Percentiles rank a stretch among this genome's conserved stretches.
Conservation (phyloP, 2,888 invertebrate species). For the Fabriciana adippe region DNA sequence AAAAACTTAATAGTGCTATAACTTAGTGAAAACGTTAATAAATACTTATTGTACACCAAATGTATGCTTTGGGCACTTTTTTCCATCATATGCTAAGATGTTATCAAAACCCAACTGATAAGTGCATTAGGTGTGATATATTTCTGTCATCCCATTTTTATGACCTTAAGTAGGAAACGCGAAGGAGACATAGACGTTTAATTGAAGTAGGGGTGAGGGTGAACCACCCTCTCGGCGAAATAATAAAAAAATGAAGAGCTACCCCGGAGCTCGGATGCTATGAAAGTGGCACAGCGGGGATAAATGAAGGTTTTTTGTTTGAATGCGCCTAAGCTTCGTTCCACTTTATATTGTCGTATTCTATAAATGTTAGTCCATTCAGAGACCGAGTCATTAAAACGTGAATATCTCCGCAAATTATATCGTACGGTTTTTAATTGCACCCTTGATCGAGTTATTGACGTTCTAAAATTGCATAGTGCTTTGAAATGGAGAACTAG, state of each 20-base stretch:
- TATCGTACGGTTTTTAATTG: conserved; percentile 36
- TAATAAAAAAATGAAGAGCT: conserved; percentile 76
- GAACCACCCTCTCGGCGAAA: conserved; percentile 60
- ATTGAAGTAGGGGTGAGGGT: conserved; percentile 72
- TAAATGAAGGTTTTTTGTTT: conserved; percentile 79
- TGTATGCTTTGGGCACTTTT: neutral
- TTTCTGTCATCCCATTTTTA: conserved; percentile 76
- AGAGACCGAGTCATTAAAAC: conserved; percentile 66
- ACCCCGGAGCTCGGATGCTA: conserved; percentile 78
- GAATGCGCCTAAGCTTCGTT: conserved; percentile 77
- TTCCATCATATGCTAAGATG: neutral
- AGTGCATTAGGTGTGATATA: conserved; percentile 68
- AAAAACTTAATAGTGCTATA: too few species aligned
- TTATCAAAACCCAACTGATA: conserved; percentile 49
- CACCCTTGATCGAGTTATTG: conserved; percentile 15
- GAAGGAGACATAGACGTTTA: conserved; percentile 78
- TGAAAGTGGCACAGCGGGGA: conserved; percentile 81
- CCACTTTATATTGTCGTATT: conserved; percentile 78
- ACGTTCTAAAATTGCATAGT: neutral
- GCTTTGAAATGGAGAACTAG: neutral
- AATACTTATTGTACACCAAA: neutral
- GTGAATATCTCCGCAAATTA: conserved; percentile 51
- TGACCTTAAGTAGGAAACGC: conserved; percentile 74
- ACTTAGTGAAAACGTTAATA: too few species aligned
- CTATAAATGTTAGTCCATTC: conserved; percentile 76